Base-by-base conservation (phyloP, 2,797 vertebrate species). In the Vultur gryphus region DNA sequence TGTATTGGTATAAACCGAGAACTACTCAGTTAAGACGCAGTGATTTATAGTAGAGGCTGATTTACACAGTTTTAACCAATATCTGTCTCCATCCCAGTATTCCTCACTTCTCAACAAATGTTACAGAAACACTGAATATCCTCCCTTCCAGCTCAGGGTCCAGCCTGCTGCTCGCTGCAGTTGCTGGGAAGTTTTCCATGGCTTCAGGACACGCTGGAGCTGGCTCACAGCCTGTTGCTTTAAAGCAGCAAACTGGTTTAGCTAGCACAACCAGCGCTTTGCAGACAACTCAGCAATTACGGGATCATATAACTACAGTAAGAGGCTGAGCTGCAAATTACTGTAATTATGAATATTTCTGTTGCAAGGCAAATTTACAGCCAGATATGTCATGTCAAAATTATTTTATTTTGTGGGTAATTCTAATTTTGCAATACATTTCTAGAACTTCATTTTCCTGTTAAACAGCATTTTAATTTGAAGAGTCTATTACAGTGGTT, bases 331-430 rank as follows among this genome's bases (percentile, higher is more conserved):
- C 94, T 94, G 96, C 92, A 97, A 96, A 97, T 97, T 92, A 95
- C 96, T 95, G 62, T 97, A 97, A 97, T 96, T 97, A 97, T 81
- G 90, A 93, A 92, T 89, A 93, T 95, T 97, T 96, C 92, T 97
- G 84, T 96, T 96, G 94, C 92, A 82, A 96, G 95, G 93, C 93
- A 95, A 95, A 94, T 94, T 95, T 97, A 84, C 95, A 92, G 93
- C 92, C 95, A 96, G 87, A 95, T 96, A 96, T 97, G 94, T 91
- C 94, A 94, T 48, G 67, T 97, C 95, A 91, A 91, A 94, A 97
- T 95, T 86, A 92, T 95, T 96, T 96, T 90, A 97, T 96, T 97
- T 93, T 97, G 95, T 72, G 84, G 62, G 89, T 88, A 94, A 96
- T 96, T 96, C 94, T 91, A 91, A 96, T 96, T 97, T 84, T 96